Conservation (phyloP, 2,888 invertebrate genomes). For the Sinopyrophorus schimmeli region DNA sequence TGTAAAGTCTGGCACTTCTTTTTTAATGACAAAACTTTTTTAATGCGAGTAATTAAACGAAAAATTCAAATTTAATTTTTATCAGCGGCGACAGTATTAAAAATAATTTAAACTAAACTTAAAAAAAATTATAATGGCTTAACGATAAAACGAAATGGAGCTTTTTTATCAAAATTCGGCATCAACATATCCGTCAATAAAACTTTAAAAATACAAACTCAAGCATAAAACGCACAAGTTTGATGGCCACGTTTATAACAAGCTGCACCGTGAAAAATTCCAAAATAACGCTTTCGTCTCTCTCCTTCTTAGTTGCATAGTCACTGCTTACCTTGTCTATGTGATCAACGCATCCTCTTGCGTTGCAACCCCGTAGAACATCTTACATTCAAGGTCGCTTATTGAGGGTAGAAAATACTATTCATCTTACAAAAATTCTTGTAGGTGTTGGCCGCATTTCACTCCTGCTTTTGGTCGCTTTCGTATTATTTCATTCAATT, state of each 20-base stretch:
- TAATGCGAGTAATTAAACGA: neutral
- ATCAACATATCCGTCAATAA: conserved; percentile 15
- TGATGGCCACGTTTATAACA: conserved; percentile 31
- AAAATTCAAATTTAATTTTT: conserved; percentile 1
- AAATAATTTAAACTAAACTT: no score
- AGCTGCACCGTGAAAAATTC: conserved; percentile 47
- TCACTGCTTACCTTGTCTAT: conserved; percentile 30
- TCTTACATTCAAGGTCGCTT: conserved; percentile 51
- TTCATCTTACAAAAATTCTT: conserved; percentile 36
- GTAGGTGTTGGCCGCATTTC: no score
- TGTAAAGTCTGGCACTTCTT: conserved; percentile 18
- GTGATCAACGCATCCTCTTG: conserved; percentile 32
- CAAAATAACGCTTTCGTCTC: conserved; percentile 44
- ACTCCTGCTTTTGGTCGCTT: neutral
- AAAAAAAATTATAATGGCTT: neutral
- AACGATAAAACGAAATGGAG: neutral
- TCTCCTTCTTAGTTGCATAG: conserved; percentile 33
- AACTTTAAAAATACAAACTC: conserved; percentile 28
- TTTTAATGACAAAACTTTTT: conserved; percentile 6
- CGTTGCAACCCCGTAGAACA: conserved; percentile 49
- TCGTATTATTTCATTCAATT: neutral
- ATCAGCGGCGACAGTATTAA: no score
- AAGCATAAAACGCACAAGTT: conserved; percentile 20
- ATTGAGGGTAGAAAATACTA: conserved; percentile 53
- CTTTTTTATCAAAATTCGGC: conserved; percentile 9